Evolutionary conservation across 2,888 invertebrate genomes (phyloP).

Genomic region (Pyrrhia umbra): DNA sequence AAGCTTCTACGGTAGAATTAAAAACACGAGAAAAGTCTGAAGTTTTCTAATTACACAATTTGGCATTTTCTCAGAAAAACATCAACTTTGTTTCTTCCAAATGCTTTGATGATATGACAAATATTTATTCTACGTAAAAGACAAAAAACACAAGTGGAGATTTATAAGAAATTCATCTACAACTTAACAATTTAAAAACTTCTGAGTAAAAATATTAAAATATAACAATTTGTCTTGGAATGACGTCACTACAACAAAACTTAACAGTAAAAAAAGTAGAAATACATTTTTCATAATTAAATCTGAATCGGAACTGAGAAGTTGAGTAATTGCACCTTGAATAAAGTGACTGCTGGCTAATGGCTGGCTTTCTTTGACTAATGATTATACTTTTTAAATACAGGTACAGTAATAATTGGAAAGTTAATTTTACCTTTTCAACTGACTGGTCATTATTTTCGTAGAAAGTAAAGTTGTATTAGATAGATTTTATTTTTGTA

Average conservation of each 20-base stretch:
- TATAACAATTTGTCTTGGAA: conserved; percentile 27
- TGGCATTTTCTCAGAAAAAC: too few species aligned
- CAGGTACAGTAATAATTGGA: conserved; percentile 42
- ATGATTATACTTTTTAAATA: conserved; percentile 70
- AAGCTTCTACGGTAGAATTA: too few species aligned
- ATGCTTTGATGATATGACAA: too few species aligned
- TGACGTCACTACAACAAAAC: conserved; percentile 45
- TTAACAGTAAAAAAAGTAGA: conserved; percentile 37
- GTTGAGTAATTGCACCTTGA: conserved; percentile 71
- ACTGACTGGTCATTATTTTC: conserved; percentile 28
- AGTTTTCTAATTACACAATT: too few species aligned
- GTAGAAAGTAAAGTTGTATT: conserved; percentile 6
- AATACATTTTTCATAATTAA: conserved; percentile 74
- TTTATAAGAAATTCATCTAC: too few species aligned
- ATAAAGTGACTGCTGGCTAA: conserved; percentile 70
- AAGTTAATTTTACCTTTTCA: conserved; percentile 51
- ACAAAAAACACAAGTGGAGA: too few species aligned
- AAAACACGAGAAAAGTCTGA: too few species aligned
- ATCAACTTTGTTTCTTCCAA: too few species aligned
- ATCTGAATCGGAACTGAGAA: conserved; percentile 65
- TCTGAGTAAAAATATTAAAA: conserved; percentile 20
- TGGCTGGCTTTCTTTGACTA: conserved; percentile 75
- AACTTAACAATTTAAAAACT: conserved; percentile 21
- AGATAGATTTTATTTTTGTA: too few species aligned
- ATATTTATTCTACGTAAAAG: too few species aligned